Percentiles rank a stretch among this genome's conserved stretches.
These are phyloP conservation scores for Nasonia vitripennis DNA, from an alignment of 1,140 invertebrate species.

Conservation along the genomic window DNA sequence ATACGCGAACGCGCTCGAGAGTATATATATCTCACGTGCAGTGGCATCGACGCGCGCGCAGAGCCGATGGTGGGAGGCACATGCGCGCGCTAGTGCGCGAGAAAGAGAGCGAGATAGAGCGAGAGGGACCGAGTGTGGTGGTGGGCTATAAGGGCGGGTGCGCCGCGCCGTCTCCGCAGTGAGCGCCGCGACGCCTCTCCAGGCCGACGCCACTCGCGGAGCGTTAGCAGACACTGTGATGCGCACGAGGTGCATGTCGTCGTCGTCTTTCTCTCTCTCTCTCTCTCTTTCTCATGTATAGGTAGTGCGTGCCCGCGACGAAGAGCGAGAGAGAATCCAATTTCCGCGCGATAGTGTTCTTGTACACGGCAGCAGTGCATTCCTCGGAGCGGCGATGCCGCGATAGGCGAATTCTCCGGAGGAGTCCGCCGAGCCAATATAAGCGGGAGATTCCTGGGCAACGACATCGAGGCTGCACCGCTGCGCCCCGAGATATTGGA, in stretches of 20 bases:
- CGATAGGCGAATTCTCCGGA: background rate
- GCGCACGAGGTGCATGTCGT: background rate
- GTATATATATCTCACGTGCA: background rate
- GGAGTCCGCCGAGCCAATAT: background rate
- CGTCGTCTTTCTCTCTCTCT: too few relatives aligned
- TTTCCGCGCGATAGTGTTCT: background rate
- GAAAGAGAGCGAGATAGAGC: conserved; percentile 19
- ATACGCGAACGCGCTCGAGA: background rate
- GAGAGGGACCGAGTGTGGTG: conserved; percentile 49
- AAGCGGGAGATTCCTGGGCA: background rate
- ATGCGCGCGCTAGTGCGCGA: conserved; percentile 44
- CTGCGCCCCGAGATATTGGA: conserved; percentile 8
- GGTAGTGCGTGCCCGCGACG: background rate
- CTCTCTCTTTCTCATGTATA: too few relatives aligned
- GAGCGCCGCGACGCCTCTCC: conserved; percentile 70
- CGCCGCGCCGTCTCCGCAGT: conserved; percentile 72
- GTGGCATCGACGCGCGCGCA: background rate
- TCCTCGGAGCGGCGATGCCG: background rate
- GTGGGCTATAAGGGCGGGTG: conserved; percentile 73
- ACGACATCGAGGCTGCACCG: background rate
- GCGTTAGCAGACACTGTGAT: background rate
- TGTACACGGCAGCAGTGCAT: background rate
- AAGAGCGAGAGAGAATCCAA: background rate
- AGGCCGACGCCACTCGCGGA: conserved; percentile 11
- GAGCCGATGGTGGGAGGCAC: background rate